Evolutionary conservation across 2,797 vertebrate genomes (phyloP), one percentile per base, ranked within the genome.

Genomic region (Xenentodon cancila): DNA sequence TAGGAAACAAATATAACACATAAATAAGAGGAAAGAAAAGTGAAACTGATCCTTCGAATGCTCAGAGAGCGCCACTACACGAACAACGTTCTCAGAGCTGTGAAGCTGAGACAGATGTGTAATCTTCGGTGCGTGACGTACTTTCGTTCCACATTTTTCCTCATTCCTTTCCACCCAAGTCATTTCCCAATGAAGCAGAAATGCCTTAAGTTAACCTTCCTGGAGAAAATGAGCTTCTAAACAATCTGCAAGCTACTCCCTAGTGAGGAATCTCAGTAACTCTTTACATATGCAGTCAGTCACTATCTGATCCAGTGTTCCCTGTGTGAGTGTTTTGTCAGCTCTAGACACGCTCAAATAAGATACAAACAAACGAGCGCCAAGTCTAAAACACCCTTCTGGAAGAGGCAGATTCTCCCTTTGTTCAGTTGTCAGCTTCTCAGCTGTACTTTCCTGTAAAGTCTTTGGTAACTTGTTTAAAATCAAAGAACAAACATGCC

Each of bases 401-500:
- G 15, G 21, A 63, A 59, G 55, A 65, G 19, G 19, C 51, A 12
- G 54, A 68, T 30, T 59, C 55, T 50, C n/a, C 49, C 64, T 61
- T 53, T 56, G 54, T 71, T 71, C 59, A 13, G 5, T 53, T 21
- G 20, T 66, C 55, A 40, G 16, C 48, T 1, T 20, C 12, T 7
- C 52, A 12, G 63, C 54, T 73, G 56, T 30, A 40, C 52, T 62
- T 30, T 46, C 64, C 71, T 55, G 53, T 71, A 55, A 69, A 81
- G 59, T 77, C 73, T 59, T 72, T n/a, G 55, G 30, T 59, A 25
- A 62, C 45, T n/a, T 58, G 66, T 73, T 76, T 75, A 34, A 59
- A 75, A 59, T 79, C 70, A 61, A 68, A 76, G 53, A 73, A 58
- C 60, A 81, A 82, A 76, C 60, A 46, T 4, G 3, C 50, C 1